A percentile compares a stretch with the other conserved stretches of the same genome.
Evolutionary conservation across 2,888 invertebrate species (phyloP).

Genomic region (Pristionchus maxplancki): DNA sequence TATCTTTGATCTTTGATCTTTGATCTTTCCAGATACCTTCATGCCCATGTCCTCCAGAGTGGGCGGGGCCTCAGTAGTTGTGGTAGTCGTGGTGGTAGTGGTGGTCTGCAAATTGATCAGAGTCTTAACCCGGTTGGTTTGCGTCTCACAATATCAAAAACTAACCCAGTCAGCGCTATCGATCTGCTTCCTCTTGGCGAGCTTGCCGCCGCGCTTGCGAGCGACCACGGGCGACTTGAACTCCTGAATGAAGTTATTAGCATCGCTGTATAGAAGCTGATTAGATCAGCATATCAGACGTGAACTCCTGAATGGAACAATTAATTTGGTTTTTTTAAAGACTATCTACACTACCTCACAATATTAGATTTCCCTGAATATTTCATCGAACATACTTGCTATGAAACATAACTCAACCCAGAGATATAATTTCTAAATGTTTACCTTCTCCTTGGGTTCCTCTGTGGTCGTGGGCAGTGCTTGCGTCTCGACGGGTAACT

Average conservation of each 20-base stretch:
- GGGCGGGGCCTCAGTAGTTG: not conserved
- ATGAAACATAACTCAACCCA: not conserved
- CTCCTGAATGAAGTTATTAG: not conserved
- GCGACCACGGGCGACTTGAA: slow-evolving; percentile 45
- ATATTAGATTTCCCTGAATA: too few species aligned
- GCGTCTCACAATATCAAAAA: too few species aligned
- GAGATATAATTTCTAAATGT: not conserved
- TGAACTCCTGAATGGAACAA: too few species aligned
- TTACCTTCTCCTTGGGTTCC: not conserved
- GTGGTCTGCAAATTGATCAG: not conserved
- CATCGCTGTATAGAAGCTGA: too few species aligned
- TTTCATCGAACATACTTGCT: not conserved
- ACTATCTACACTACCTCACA: too few species aligned
- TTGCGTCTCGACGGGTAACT: not conserved
- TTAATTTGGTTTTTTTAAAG: too few species aligned
- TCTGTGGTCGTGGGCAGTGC: slow-evolving; percentile 22
- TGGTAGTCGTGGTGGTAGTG: slow-evolving; percentile 38
- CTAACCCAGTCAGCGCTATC: slow-evolving; percentile 17
- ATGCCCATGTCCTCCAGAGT: slow-evolving; percentile 51
- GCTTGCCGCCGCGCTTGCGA: slow-evolving; percentile 43
- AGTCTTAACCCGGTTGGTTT: too few species aligned
- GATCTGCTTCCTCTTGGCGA: slow-evolving; percentile 38
- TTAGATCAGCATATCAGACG: too few species aligned
- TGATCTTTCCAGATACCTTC: slow-evolving; percentile 16
- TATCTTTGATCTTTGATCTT: not conserved